Conservation (phyloP, 1,140 invertebrate genomes). For the Trissolcus basalis region DNA sequence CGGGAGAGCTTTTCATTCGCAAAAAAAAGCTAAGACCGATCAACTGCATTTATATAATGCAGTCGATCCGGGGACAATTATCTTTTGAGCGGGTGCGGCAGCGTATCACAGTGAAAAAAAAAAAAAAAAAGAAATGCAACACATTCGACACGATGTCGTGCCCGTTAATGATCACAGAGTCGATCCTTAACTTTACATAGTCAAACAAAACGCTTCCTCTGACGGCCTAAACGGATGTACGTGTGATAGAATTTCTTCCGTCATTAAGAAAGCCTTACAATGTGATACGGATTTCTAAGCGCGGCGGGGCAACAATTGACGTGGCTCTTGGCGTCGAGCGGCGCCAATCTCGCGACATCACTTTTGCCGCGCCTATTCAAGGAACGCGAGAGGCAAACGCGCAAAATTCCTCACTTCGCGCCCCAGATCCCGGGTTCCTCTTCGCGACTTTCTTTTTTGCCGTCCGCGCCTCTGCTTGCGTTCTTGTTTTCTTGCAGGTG, state of each 20-base stretch:
- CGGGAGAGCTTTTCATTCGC: slow-evolving; percentile 5
- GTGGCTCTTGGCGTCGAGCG: slow-evolving; percentile 6
- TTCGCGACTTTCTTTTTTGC: slow-evolving; percentile 41
- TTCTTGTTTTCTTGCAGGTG: slow-evolving; percentile 51
- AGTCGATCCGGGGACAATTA: slow-evolving; percentile 20
- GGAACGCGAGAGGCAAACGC: no score
- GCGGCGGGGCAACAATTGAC: slow-evolving; percentile 53
- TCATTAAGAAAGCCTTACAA: slow-evolving; percentile 76
- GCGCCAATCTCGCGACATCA: slow-evolving; percentile 33
- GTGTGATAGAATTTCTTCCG: slow-evolving; percentile 75
- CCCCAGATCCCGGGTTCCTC: slow-evolving; percentile 65
- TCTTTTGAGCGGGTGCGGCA: slow-evolving; percentile 14
- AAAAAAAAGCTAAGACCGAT: slow-evolving; percentile 35
- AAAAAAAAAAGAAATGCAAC: slow-evolving; percentile 50
- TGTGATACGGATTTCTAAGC: slow-evolving; percentile 70
- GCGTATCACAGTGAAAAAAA: slow-evolving; percentile 18
- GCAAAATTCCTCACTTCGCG: slow-evolving; percentile 64
- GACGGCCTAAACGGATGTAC: slow-evolving; percentile 71
- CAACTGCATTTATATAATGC: slow-evolving; percentile 19
- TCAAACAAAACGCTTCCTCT: slow-evolving; percentile 69
- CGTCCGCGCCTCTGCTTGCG: slow-evolving; percentile 37
- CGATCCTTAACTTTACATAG: slow-evolving; percentile 58
- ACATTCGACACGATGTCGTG: slow-evolving; percentile 57
- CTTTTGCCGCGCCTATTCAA: slow-evolving; percentile 65
- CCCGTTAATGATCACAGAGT: slow-evolving; percentile 63